Evolutionary conservation across 2,888 invertebrate species (phyloP).

Genomic region (Cepaea hortensis): DNA sequence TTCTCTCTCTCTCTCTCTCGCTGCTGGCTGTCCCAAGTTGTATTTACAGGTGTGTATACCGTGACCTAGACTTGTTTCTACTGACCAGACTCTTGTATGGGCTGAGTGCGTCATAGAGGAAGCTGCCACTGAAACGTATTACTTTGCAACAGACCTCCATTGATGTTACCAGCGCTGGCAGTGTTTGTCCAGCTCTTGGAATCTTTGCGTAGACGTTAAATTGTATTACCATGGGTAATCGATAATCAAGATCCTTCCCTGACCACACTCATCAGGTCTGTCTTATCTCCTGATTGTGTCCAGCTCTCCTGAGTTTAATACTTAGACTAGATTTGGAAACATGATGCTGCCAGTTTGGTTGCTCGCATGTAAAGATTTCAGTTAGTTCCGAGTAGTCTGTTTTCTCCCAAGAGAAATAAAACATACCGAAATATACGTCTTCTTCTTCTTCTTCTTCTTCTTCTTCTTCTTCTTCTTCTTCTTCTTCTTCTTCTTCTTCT

Average conservation of each 20-base stretch:
- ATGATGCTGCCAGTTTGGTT: background rate
- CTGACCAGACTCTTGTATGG: constrained; percentile 8
- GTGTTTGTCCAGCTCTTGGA: constrained; percentile 22
- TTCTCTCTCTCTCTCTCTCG: no score
- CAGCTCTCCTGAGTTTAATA: background rate
- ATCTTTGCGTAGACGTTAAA: constrained; percentile 11
- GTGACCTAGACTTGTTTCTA: background rate
- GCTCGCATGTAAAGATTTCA: no score
- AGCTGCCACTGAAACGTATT: background rate
- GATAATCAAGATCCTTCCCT: background rate
- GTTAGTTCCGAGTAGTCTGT: no score
- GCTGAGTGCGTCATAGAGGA: constrained; percentile 1
- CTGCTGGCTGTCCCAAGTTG: no score
- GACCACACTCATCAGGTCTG: background rate
- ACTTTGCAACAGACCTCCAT: background rate
- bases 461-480: no score
- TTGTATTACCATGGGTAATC: constrained; percentile 28
- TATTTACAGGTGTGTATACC: no score
- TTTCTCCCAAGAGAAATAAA: no score
- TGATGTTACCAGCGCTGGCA: constrained; percentile 1
- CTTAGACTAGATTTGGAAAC: background rate
- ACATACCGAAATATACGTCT: no score
- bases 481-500: no score
- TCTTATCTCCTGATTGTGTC: background rate
- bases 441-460: no score